These are phyloP conservation scores for Polyodon spathula DNA, from an alignment of 2,113 vertebrate species.

Conservation along the genomic window DNA sequence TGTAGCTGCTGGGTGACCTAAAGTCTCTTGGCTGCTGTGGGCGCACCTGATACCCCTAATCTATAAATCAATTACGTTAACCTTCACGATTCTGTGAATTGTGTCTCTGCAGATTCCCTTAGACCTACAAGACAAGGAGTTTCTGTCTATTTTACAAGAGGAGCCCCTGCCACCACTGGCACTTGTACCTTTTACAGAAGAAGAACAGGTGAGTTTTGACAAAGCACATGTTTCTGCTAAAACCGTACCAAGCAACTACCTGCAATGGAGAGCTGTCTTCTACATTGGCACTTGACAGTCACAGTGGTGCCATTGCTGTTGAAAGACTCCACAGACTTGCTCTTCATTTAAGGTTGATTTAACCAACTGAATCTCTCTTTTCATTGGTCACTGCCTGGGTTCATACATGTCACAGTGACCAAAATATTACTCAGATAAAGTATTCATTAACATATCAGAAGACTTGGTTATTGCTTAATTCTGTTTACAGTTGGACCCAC, in stretches of 20 bases:
- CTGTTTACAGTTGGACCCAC: too few relatives aligned
- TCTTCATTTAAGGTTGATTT: not conserved
- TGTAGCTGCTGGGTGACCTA: too few relatives aligned
- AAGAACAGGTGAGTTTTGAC: constrained; percentile 78
- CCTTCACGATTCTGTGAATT: constrained; percentile 1
- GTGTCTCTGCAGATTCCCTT: constrained; percentile 70
- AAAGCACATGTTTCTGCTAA: not conserved
- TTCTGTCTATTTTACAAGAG: constrained; percentile 94
- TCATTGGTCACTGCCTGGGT: not conserved
- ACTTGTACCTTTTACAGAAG: constrained; percentile 96
- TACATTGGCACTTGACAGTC: not conserved
- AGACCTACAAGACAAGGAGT: constrained; percentile 96
- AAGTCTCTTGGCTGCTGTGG: too few relatives aligned
- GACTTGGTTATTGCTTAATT: too few relatives aligned
- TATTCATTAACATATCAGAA: too few relatives aligned
- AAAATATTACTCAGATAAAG: too few relatives aligned
- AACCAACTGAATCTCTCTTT: not conserved
- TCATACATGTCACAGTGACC: too few relatives aligned
- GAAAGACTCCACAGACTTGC: not conserved
- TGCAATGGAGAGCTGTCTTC: not conserved
- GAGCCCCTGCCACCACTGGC: constrained; percentile 90
- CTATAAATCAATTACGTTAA: too few relatives aligned
- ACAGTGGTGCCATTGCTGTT: not conserved
- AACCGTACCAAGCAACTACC: too few relatives aligned
- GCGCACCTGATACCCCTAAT: too few relatives aligned